Base-by-base conservation (phyloP, 1,140 invertebrate genomes). In the Habropoda laboriosa region DNA sequence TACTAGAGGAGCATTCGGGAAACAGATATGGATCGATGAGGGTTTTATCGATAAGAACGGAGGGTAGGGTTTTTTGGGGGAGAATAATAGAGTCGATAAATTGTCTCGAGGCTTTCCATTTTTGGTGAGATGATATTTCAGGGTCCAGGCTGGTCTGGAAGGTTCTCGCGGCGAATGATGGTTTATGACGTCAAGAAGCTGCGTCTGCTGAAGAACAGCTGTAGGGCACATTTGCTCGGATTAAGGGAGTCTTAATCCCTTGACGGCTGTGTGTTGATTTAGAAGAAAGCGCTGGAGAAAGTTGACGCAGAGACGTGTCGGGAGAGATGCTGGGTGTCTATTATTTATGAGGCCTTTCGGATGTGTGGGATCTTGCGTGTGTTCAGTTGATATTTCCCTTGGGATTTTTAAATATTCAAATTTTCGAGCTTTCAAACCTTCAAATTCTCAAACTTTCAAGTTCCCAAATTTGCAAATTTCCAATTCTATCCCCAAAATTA, bases 1-100 rank as follows among this genome's bases (percentile, higher is more conserved):
- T 8, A 42, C n/a, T 24, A n/a, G 35, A 3, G 18, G 47, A 18
- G 13, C n/a, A 53, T 45, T 35, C 27, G 27, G 51, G 47, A 68
- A 68, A 68, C 24, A 27, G 64, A 47, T 47, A 32, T 35, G 45
- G 32, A 24, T 21, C n/a, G n/a, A n/a, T n/a, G n/a, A n/a, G n/a
- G n/a, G n/a, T 58, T 58, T 8, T 58, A 58, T 38, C 10, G 58
- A 61, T 61, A n/a, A n/a, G n/a, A n/a, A n/a, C n/a, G n/a, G n/a
- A n/a, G n/a, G n/a, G n/a, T n/a, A 10, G 42, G 5, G 35, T 35
- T 35, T 21, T 35, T 5, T 10, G 21, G 21, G 18, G 18, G 27
- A 12, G 42, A 45, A 64, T 38, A 12, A 30, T 18, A 18, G 18
- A 3, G 5, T 47, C 42, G 63, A 60, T 66, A 66, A 66, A 66